Percentiles rank a stretch among this genome's conserved stretches.
phyloP scores from a whole-genome alignment of 2,888 invertebrate genomes.

The Dysmachus trigonus region DNA sequence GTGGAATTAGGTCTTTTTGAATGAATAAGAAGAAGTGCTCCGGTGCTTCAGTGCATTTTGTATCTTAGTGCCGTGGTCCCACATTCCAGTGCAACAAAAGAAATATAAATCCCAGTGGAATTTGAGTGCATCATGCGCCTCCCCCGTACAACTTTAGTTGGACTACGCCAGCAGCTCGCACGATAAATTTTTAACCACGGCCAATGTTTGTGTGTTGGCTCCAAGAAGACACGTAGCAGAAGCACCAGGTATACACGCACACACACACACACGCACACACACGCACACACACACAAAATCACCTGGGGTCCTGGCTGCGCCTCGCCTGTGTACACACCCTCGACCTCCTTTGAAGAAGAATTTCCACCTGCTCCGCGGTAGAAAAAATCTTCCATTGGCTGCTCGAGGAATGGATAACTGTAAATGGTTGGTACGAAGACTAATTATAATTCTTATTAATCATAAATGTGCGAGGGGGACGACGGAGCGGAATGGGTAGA shows the following conservation, averaged over 20 bases:
- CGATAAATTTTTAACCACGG: not conserved
- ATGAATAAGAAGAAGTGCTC: not conserved
- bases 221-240: not conserved
- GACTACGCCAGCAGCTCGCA: not conserved
- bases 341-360: not conserved
- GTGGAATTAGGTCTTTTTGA: not conserved
- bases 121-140: not conserved
- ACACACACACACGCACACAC: not conserved
- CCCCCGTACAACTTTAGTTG: not conserved
- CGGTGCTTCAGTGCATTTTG: not conserved
- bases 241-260: not conserved
- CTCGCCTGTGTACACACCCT: not conserved
- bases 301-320: not conserved
- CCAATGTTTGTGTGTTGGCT: not conserved
- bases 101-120: not conserved
- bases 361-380: not conserved
- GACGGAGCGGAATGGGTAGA: too few species aligned
- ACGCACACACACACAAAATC: not conserved
- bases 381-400: not conserved
- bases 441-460: conserved; percentile 18
- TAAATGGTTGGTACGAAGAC: conserved; percentile 12
- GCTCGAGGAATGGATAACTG: conserved; percentile 23
- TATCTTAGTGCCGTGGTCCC: not conserved
- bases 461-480: not conserved
- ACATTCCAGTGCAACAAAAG: not conserved